Base-by-base conservation (phyloP, 1,140 invertebrate genomes). In the Bombus confusus region DNA sequence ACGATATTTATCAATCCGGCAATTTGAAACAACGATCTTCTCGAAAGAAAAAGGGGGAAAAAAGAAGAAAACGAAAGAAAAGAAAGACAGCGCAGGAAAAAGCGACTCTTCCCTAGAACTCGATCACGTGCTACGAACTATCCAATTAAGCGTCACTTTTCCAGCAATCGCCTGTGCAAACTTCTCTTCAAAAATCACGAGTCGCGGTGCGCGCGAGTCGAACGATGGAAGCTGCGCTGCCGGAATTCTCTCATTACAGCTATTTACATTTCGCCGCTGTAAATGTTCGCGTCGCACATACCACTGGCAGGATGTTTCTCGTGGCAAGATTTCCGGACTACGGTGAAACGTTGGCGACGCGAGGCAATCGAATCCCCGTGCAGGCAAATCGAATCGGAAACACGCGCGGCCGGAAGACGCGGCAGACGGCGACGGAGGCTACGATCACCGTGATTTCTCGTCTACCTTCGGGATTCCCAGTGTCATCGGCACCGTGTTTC, bases 381-480 rank as follows among this genome's bases (percentile, higher is more conserved):
- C 34, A 25, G 22, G 31, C 25, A 28, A 41, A 64, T 73, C 68
- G 57, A 39, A 37, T 66, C 66, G 82, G 52, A 43, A 43, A 43
- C 28, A 28, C 41, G n/a, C 31, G 47, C 18, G 18, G 22, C 47
- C 47, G 52, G 41, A 43, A 43, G 28, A 31, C 41, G n/a, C 9
- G 74, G 8, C 2, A 66, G 15, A 18, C 43, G 37, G 12, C 34
- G 47, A 10, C 34, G 47, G 3, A 25, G 31, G 9, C 28, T 22
- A 37, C 77, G 77, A 68, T 80, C 64, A 80, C 34, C 78, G 64
- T 34, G 57, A 73, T n/a, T 47, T 28, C 82, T 57, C 74, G 59
- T 59, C 39, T 68, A 80, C 57, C 62, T 73, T 28, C 8, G 25
- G 52, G 52, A 78, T 69, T 13, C 62, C 8, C 41, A 15, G 64